Percentiles rank a stretch among this genome's conserved stretches.
Evolutionary conservation across 2,888 invertebrate genomes (phyloP).

Genomic region (Cheilosia grossa): DNA sequence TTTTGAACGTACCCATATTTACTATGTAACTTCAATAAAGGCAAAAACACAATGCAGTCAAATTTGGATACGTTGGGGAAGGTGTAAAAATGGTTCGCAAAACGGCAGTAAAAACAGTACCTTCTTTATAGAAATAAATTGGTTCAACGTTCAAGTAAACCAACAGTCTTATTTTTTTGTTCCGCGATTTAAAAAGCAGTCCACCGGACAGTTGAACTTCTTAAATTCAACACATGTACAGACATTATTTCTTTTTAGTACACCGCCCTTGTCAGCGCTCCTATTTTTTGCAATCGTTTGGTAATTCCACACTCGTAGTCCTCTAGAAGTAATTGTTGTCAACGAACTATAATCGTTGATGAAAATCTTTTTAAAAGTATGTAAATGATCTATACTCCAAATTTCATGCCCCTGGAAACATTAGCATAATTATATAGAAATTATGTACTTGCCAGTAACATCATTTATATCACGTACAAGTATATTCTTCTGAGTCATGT

Average conservation of each 20-base stretch:
- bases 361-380: conserved; percentile 29
- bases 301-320: conserved; percentile 45
- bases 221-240: conserved; percentile 6
- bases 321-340: conserved; percentile 44
- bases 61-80: too few relatives aligned
- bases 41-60: too few relatives aligned
- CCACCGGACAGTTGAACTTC: too few relatives aligned
- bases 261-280: conserved; percentile 41
- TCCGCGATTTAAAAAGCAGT: too few relatives aligned
- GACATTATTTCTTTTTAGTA: conserved; percentile 37
- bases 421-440: neutral
- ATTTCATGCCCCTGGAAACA: conserved; percentile 12
- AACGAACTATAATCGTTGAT: conserved; percentile 53
- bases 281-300: conserved; percentile 6
- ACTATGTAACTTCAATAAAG: too few relatives aligned
- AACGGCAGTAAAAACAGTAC: too few relatives aligned
- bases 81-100: too few relatives aligned
- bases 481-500: conserved; percentile 47
- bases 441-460: neutral
- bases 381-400: conserved; percentile 27
- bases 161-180: too few relatives aligned
- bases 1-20: too few relatives aligned
- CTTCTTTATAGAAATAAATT: too few relatives aligned
- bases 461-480: conserved; percentile 52
- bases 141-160: too few relatives aligned